Evolutionary conservation across 2,888 invertebrate species (phyloP).

Genomic region (Thyatira batis): DNA sequence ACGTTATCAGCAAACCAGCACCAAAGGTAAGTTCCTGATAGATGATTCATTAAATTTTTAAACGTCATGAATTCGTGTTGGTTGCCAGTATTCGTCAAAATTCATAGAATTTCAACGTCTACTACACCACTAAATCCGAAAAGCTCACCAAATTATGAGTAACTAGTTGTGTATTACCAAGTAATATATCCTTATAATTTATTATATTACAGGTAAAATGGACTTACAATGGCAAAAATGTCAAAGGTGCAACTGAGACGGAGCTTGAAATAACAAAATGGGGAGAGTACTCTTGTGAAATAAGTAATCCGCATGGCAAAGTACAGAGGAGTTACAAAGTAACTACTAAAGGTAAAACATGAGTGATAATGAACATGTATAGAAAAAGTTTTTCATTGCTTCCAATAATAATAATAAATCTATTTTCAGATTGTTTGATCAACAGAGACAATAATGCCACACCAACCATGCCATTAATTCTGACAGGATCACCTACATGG

Average conservation of each 20-base stretch:
- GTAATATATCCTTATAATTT: too few relatives aligned
- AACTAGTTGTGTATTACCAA: too few relatives aligned
- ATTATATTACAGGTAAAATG: constrained; percentile 16
- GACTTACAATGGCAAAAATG: constrained; percentile 16
- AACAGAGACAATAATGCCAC: constrained; percentile 7
- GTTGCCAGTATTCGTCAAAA: too few relatives aligned
- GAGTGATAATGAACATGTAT: neutral
- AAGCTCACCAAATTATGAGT: too few relatives aligned
- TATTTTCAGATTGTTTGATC: constrained; percentile 32
- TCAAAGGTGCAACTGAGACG: neutral
- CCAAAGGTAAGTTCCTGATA: constrained; percentile 11
- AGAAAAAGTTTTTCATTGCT: neutral
- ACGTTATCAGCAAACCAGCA: constrained; percentile 13
- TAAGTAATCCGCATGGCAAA: constrained; percentile 20
- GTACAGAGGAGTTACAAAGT: constrained; percentile 13
- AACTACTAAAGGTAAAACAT: neutral
- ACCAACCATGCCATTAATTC: constrained; percentile 20
- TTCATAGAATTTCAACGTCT: too few relatives aligned
- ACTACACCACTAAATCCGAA: too few relatives aligned
- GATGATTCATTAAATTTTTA: too few relatives aligned
- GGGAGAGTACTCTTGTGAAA: constrained; percentile 24
- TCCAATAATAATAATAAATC: neutral
- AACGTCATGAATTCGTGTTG: too few relatives aligned
- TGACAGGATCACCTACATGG: constrained; percentile 17
- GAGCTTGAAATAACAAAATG: constrained; percentile 11